These are phyloP conservation scores for Glaucopsyche alexis DNA, from an alignment of 2,888 invertebrate species.

Conservation along the genomic window DNA sequence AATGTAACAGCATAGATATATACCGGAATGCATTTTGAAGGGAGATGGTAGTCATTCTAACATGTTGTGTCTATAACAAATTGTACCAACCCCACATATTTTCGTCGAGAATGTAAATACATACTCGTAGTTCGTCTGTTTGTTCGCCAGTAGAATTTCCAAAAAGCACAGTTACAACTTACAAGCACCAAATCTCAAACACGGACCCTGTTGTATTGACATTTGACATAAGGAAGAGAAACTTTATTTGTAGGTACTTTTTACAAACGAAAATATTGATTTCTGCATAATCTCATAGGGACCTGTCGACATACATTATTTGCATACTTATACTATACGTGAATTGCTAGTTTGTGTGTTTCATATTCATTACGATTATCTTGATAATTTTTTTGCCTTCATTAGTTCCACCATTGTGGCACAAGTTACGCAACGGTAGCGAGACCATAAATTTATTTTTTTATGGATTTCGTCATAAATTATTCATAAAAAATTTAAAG, in stretches of 20 bases:
- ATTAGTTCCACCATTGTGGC: conserved; percentile 28
- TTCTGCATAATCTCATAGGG: neutral
- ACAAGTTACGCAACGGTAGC: conserved; percentile 16
- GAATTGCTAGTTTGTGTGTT: neutral
- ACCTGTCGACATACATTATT: neutral
- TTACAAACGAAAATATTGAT: neutral
- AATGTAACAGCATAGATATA: neutral
- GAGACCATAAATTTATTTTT: neutral
- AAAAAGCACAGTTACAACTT: too few species aligned
- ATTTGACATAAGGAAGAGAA: too few species aligned
- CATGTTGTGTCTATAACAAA: neutral
- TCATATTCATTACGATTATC: conserved; percentile 20
- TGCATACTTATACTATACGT: neutral
- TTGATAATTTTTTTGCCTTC: conserved; percentile 16
- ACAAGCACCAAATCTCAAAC: too few species aligned
- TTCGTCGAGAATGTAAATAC: too few species aligned
- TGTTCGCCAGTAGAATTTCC: too few species aligned
- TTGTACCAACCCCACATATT: neutral
- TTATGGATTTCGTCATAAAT: conserved; percentile 3
- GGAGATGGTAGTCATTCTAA: neutral
- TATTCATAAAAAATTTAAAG: conserved; percentile 1
- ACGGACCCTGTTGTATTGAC: too few species aligned
- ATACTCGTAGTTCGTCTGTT: too few species aligned
- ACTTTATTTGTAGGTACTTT: neutral
- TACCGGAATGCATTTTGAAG: neutral